phyloP scores from a whole-genome alignment of 2,113 vertebrate species.

The Tretioscincus oriximinensis region DNA sequence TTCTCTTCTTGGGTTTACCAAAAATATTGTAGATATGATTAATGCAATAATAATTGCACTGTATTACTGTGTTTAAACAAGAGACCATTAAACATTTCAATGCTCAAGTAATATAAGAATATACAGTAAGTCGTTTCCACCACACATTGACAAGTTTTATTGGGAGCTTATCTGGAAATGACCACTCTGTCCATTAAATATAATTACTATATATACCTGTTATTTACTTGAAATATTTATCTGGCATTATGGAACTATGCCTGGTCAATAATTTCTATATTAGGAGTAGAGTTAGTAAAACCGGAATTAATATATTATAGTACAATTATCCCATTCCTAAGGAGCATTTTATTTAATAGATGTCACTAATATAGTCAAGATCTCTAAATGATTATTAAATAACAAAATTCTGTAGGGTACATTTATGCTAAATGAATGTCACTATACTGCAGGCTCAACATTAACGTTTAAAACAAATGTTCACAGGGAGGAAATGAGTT shows the following conservation, averaged over 20 bases:
- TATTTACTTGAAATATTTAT: constrained; percentile 24
- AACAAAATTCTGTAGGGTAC: constrained; percentile 13
- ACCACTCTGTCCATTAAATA: constrained; percentile 9
- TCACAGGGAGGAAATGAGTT: not conserved
- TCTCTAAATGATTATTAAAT: constrained; percentile 31
- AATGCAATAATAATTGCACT: constrained; percentile 8
- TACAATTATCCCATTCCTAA: constrained; percentile 32
- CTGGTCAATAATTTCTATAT: constrained; percentile 26
- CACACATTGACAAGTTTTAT: not conserved
- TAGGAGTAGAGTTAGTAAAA: constrained; percentile 31
- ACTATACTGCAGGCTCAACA: constrained; percentile 20
- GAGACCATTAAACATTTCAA: not conserved
- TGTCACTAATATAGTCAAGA: constrained; percentile 36
- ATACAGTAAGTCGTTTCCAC: not conserved
- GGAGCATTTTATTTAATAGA: constrained; percentile 34
- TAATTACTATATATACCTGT: constrained; percentile 10
- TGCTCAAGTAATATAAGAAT: constrained; percentile 13
- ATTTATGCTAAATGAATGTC: constrained; percentile 29
- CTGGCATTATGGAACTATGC: constrained; percentile 12
- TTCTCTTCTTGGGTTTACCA: constrained; percentile 14
- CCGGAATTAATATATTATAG: constrained; percentile 26
- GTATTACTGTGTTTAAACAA: constrained; percentile 10
- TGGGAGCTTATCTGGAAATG: constrained; percentile 5
- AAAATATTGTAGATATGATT: constrained; percentile 27
- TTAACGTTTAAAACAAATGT: not conserved